These are phyloP conservation scores for Noturus placidus DNA, from an alignment of 2,113 vertebrate species.

Conservation along the genomic window DNA sequence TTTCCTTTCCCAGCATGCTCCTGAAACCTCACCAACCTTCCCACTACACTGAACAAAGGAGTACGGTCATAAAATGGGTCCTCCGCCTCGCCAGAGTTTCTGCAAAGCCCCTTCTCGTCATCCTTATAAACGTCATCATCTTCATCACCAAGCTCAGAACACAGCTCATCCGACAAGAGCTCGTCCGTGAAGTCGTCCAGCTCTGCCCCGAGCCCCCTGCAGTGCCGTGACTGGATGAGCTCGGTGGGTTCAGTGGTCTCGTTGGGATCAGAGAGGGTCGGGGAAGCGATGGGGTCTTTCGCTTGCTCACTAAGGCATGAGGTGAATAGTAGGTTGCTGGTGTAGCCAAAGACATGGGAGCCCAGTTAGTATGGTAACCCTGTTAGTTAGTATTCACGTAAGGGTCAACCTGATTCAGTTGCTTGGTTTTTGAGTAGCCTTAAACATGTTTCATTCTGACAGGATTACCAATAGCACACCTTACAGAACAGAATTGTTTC, in stretches of 20 bases:
- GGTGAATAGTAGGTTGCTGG: constrained; percentile 98
- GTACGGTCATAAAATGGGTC: constrained; percentile 99
- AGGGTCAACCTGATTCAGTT: constrained; percentile 33
- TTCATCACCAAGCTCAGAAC: constrained; percentile 75
- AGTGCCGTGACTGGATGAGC: constrained; percentile 88
- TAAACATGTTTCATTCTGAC: not conserved
- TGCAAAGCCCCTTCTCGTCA: constrained; percentile 71
- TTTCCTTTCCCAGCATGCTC: constrained; percentile 93
- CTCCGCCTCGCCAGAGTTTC: constrained; percentile 83
- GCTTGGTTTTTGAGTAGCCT: not conserved
- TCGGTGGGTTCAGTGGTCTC: constrained; percentile 96
- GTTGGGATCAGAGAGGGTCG: constrained; percentile 91
- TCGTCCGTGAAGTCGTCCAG: constrained; percentile 79
- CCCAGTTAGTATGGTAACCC: constrained; percentile 78
- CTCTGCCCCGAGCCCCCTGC: constrained; percentile 81
- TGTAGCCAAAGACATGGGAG: constrained; percentile 93
- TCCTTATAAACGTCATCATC: constrained; percentile 66
- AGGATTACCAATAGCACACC: constrained; percentile 16
- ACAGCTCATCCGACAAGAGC: constrained; percentile 91
- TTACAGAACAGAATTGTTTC: not conserved
- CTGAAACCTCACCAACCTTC: constrained; percentile 99
- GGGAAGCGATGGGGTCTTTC: constrained; percentile 97
- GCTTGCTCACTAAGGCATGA: constrained; percentile 99
- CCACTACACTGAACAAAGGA: constrained; percentile 99
- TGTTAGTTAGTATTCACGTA: constrained; percentile 13